Base-by-base conservation (phyloP, 1,140 invertebrate species). In the Cydia amplana region DNA sequence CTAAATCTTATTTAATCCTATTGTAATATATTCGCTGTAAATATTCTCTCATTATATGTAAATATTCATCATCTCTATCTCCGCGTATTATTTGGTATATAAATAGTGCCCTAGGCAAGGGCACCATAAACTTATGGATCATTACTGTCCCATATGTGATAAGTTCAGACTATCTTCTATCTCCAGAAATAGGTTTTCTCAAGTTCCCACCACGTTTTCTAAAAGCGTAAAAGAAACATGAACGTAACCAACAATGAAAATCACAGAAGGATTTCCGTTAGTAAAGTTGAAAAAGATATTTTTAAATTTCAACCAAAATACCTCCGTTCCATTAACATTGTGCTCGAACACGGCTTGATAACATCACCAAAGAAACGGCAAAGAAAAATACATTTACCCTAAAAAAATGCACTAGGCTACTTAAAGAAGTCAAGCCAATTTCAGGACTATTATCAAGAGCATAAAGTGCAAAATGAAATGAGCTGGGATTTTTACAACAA, bases 281-380 rank as follows among this genome's bases (percentile, higher is more conserved):
- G 12, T 55, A 55, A 55, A 55, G 16, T 20, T 55, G 4, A 6
- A n/a, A 16, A 18, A 55, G 16, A 18, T 55, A 20, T 55, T 55
- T 55, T 55, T 55, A 55, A 55, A 55, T 55, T n/a, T 55, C n/a
- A 55, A 18, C 51, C 51, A 55, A 55, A 55, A 55, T 55, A 55
- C 51, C 51, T 7, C 51, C 51, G n/a, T 55, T 55, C 51, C 51
- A 55, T 55, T 55, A 55, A 55, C 51, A 55, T 55, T 55, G 51
- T 55, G 51, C 51, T 18, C n/a, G 51, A 55, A 55, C 51, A 55
- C 3, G 51, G 51, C 51, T 55, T 55, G 51, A 55, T 55, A 55
- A 55, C 51, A 55, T 55, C 51, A 55, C 16, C 18, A 16, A 18
- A 18, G n/a, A 55, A 18, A 55, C 51, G 51, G 16, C 51, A 55